These are phyloP conservation scores for Danio tinwini DNA, from an alignment of 2,797 vertebrate species.

Conservation along the genomic window DNA sequence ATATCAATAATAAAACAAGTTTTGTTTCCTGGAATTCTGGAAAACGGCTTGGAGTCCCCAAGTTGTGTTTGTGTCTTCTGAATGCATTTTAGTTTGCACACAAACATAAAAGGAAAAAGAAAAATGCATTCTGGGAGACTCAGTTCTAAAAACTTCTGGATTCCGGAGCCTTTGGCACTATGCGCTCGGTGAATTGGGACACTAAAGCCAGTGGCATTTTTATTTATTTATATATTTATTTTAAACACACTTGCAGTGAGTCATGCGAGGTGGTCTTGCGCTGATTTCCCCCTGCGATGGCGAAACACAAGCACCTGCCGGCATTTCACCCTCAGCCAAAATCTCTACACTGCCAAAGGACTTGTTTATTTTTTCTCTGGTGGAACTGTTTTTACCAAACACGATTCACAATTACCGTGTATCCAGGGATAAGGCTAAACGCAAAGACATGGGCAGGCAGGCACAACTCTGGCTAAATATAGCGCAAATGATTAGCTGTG, in stretches of 20 bases:
- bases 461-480: constrained; percentile 47
- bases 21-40: constrained; percentile 9
- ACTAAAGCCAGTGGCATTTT: background rate
- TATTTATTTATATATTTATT: background rate
- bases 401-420: constrained; percentile 37
- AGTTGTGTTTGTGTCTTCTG: constrained; percentile 15
- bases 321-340: constrained; percentile 31
- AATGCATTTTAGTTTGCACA: constrained; percentile 7
- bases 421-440: constrained; percentile 50
- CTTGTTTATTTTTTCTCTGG: constrained; percentile 52
- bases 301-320: constrained; percentile 32
- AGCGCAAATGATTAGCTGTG: constrained; percentile 46
- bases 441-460: constrained; percentile 46
- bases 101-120: background rate
- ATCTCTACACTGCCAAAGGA: constrained; percentile 20
- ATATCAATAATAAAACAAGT: constrained; percentile 27
- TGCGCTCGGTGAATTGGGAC: constrained; percentile 26
- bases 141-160: background rate
- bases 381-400: constrained; percentile 52
- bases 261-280: constrained; percentile 31
- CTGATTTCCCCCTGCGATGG: background rate
- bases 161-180: background rate
- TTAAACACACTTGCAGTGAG: constrained; percentile 1
- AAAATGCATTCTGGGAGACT: background rate
- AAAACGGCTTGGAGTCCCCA: constrained; percentile 4